phyloP scores from a whole-genome alignment of 2,888 invertebrate genomes.

The Lysandra bellargus region DNA sequence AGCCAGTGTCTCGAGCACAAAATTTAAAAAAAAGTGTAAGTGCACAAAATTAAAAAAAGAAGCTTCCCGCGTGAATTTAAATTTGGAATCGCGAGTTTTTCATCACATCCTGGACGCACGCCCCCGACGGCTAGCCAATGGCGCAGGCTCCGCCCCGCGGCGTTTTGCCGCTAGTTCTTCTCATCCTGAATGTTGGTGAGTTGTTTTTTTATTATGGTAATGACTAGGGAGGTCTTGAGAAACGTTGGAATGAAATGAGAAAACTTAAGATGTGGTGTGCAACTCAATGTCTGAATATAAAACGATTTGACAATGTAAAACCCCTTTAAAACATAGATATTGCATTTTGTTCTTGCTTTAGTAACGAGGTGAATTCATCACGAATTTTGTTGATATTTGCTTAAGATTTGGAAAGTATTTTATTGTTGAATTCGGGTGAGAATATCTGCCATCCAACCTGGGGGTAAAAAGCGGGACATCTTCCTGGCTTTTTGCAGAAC shows the following conservation, averaged over 20 bases:
- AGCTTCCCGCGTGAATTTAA: background rate
- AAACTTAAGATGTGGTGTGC: background rate
- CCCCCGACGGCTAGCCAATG: constrained; percentile 71
- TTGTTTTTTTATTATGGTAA: constrained; percentile 38
- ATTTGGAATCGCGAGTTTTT: constrained; percentile 23
- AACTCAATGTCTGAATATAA: background rate
- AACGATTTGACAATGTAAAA: no score
- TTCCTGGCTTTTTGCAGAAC: no score
- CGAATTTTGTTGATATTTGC: background rate
- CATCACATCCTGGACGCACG: constrained; percentile 45
- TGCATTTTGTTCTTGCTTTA: no score
- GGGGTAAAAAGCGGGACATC: no score
- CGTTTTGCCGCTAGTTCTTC: constrained; percentile 54
- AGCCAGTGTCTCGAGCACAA: background rate
- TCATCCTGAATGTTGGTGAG: constrained; percentile 66
- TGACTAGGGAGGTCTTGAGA: background rate
- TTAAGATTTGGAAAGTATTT: no score
- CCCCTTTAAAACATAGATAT: no score
- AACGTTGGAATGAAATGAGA: background rate
- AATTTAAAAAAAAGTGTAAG: constrained; percentile 22
- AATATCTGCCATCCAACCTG: no score
- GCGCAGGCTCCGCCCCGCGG: constrained; percentile 69
- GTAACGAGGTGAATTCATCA: no score
- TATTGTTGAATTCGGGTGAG: no score
- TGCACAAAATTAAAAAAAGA: background rate